phyloP scores from a whole-genome alignment of 2,888 invertebrate genomes.

The Sinohyriopsis cumingii region DNA sequence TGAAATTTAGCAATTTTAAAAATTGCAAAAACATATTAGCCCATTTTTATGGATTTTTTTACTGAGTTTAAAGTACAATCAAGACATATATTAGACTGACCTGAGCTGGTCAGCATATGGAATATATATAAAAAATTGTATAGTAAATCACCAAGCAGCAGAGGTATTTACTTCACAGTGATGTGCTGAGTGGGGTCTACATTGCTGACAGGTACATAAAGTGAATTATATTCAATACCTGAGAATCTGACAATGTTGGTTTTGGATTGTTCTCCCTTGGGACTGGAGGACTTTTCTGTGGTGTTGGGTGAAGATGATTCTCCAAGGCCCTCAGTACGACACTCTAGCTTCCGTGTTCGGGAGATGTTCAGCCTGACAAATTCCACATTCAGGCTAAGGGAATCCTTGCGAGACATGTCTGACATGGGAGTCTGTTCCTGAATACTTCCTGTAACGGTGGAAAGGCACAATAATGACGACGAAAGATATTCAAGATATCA shows the following conservation, averaged over 20 bases:
- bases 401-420: conserved; percentile 83
- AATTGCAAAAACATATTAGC: too few species aligned
- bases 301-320: conserved; percentile 12
- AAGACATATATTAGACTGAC: too few species aligned
- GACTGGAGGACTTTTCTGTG: conserved; percentile 17
- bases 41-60: too few species aligned
- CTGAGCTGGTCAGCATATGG: too few species aligned
- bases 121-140: too few species aligned
- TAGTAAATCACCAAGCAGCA: too few species aligned
- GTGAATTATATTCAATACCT: conserved; percentile 75
- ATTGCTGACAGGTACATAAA: too few species aligned
- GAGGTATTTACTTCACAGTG: too few species aligned
- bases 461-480: neutral
- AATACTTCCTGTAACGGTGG: conserved; percentile 49
- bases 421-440: conserved; percentile 50
- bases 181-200: too few species aligned
- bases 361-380: conserved; percentile 97
- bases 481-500: neutral
- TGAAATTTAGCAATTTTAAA: too few species aligned
- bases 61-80: too few species aligned
- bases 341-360: conserved; percentile 88
- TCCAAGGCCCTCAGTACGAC: conserved; percentile 11
- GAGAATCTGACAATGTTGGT: conserved; percentile 85
- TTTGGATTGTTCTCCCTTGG: conserved; percentile 43
- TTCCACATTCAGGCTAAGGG: conserved; percentile 95